A percentile compares a stretch with the other conserved stretches of the same genome.
These are phyloP conservation scores for Acridotheres tristis DNA, from an alignment of 2,797 vertebrate species.

Conservation along the genomic window DNA sequence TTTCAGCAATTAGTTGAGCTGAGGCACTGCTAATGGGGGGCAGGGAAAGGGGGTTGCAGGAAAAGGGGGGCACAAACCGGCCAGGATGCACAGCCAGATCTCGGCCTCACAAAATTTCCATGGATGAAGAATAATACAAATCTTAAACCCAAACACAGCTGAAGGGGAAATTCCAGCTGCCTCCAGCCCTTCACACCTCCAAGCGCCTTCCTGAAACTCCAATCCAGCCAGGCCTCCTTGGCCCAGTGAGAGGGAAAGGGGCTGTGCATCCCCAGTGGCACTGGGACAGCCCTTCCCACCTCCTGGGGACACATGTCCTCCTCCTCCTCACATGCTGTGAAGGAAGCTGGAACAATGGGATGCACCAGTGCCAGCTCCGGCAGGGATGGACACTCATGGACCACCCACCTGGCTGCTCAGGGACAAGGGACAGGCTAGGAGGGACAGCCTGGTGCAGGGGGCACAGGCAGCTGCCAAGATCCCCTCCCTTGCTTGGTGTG, in stretches of 20 bases:
- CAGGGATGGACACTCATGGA: not conserved
- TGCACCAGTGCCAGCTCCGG: not conserved
- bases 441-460: not conserved
- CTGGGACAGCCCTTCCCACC: not conserved
- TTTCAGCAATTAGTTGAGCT: not conserved
- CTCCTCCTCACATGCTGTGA: not conserved
- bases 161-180: conserved; percentile 2
- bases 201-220: not conserved
- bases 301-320: not conserved
- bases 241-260: not conserved
- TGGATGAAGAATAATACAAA: not conserved
- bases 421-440: not conserved
- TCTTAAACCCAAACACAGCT: not conserved
- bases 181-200: not conserved
- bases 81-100: not conserved
- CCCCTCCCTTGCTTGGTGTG: not conserved
- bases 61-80: not conserved
- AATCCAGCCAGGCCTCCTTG: not conserved
- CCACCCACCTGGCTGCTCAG: not conserved
- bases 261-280: accelerated
- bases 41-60: not conserved
- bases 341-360: conserved; percentile 37
- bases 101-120: accelerated
- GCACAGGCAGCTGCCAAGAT: not conserved
- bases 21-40: not conserved